phyloP scores from a whole-genome alignment of 2,888 invertebrate species.

The Ashinkailepas kermadecensis region DNA sequence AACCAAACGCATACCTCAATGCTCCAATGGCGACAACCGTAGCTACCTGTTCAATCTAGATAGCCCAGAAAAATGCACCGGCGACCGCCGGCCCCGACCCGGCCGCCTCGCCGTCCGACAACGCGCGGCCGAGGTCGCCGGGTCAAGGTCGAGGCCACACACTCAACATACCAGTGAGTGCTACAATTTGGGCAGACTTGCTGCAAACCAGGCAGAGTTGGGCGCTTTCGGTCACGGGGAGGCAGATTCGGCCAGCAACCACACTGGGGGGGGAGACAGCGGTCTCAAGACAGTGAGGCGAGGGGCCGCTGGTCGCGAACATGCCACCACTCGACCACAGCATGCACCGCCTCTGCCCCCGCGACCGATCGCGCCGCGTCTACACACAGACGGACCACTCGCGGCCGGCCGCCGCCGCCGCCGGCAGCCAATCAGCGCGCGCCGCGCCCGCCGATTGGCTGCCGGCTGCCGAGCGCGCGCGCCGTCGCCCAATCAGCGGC shows the following conservation, averaged over 20 bases:
- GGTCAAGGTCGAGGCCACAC: no score
- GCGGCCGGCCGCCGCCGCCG: background rate
- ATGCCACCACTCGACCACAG: background rate
- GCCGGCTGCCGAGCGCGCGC: no score
- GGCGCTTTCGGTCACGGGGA: background rate
- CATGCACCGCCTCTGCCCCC: background rate
- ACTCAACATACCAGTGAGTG: background rate
- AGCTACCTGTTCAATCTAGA: background rate
- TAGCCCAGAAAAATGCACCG: background rate
- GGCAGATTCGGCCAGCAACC: background rate
- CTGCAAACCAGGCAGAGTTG: background rate
- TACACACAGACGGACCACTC: background rate
- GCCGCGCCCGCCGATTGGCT: background rate
- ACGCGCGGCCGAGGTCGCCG: no score
- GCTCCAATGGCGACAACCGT: no score
- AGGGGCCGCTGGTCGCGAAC: background rate
- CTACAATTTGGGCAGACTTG: background rate
- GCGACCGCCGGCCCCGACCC: background rate
- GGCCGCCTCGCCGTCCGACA: no score
- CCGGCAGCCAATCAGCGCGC: background rate
- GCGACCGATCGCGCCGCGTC: background rate
- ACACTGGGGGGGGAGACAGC: background rate
- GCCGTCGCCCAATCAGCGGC: background rate
- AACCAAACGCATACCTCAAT: no score
- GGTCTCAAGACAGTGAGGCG: background rate